Percentiles rank a stretch among this genome's conserved stretches.
Evolutionary conservation across 2,888 invertebrate species (phyloP).

Genomic region (Tortricodes alternella): DNA sequence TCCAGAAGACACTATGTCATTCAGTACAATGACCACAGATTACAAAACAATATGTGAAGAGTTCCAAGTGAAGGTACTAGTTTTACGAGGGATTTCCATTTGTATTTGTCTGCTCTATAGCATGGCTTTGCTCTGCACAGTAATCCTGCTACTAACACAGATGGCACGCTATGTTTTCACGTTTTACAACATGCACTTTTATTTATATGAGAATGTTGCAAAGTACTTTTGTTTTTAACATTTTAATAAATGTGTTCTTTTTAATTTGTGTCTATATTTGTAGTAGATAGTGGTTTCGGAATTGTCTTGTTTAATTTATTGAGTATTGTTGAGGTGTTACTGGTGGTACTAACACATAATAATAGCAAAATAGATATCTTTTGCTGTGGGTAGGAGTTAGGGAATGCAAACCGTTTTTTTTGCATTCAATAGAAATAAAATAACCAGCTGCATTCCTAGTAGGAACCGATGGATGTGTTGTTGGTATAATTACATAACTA

Average conservation of each 20-base stretch:
- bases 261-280: conserved; percentile 12
- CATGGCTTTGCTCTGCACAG: conserved; percentile 39
- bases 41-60: conserved; percentile 88
- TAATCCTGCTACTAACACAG: conserved; percentile 47
- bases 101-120: conserved; percentile 42
- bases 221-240: conserved; percentile 38
- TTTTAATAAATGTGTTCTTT: conserved; percentile 22
- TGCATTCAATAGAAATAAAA: no score
- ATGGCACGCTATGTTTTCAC: conserved; percentile 52
- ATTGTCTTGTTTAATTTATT: no score
- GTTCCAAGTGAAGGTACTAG: conserved; percentile 85
- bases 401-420: no score
- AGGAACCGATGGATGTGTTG: no score
- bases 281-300: no score
- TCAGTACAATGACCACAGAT: conserved; percentile 85
- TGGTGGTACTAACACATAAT: no score
- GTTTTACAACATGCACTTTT: conserved; percentile 44
- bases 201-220: conserved; percentile 43
- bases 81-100: conserved; percentile 44
- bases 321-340: neutral
- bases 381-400: no score
- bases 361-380: no score
- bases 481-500: neutral
- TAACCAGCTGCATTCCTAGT: no score
- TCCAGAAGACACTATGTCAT: conserved; percentile 67